A percentile compares a stretch with the other conserved stretches of the same genome.
Evolutionary conservation across 2,888 invertebrate genomes (phyloP).

Genomic region (Sinohyriopsis cumingii): DNA sequence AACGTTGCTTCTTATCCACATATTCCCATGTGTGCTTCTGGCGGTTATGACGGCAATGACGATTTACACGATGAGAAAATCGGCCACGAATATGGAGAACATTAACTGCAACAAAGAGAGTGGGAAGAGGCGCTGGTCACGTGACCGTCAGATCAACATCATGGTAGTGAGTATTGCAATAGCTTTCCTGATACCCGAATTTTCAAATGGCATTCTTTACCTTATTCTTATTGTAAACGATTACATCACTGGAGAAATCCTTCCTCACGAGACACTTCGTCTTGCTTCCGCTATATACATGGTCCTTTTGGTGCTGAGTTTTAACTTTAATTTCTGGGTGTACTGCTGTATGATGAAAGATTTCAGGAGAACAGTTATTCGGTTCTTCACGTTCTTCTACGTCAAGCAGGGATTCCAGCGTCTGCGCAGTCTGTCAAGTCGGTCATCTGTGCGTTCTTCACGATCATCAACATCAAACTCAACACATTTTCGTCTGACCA

Average conservation of each 20-base stretch:
- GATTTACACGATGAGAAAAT: slow-evolving; percentile 13
- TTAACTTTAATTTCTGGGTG: slow-evolving; percentile 33
- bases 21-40: slow-evolving; percentile 20
- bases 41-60: slow-evolving; percentile 19
- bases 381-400: slow-evolving; percentile 12
- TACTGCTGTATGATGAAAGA: slow-evolving; percentile 38
- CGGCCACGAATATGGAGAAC: slow-evolving; percentile 17
- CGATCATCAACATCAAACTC: no score
- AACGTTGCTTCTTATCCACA: slow-evolving; percentile 16
- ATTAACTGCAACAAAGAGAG: slow-evolving; percentile 6
- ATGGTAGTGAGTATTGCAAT: slow-evolving; percentile 25
- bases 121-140: slow-evolving; percentile 7
- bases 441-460: background rate
- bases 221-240: slow-evolving; percentile 8
- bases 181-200: slow-evolving; percentile 26
- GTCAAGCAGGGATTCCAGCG: slow-evolving; percentile 4
- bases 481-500: no score
- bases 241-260: background rate
- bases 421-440: slow-evolving; percentile 12
- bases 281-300: slow-evolving; percentile 21
- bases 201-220: slow-evolving; percentile 28
- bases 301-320: slow-evolving; percentile 20
- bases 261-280: slow-evolving; percentile 8
- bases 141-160: slow-evolving; percentile 30
- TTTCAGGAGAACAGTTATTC: slow-evolving; percentile 14